Evolutionary conservation across 1,140 invertebrate species (phyloP).

Genomic region (Heliconius congener): DNA sequence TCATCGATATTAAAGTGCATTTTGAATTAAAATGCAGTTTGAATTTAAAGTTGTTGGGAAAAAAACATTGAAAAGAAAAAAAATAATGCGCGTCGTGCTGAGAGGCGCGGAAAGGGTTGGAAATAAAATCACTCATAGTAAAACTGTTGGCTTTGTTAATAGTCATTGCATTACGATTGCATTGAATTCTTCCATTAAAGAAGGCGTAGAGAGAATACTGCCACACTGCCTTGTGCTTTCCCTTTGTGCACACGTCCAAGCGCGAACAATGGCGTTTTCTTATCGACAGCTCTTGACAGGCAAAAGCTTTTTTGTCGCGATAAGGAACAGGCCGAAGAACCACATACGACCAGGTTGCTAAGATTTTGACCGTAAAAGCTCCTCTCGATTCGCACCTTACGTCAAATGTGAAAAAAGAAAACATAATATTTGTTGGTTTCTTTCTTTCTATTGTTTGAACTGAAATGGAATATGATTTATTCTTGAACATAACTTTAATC

Average conservation of each 20-base stretch:
- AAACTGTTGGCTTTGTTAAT: constrained; percentile 36
- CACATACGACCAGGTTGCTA: constrained; percentile 30
- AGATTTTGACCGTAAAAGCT: constrained; percentile 42
- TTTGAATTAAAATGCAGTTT: neutral
- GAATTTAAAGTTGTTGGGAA: neutral
- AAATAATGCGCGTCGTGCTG: constrained; percentile 8
- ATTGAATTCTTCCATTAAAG: constrained; percentile 43
- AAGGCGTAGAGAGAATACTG: constrained; percentile 36
- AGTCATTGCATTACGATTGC: constrained; percentile 36
- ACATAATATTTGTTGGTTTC: too few relatives aligned
- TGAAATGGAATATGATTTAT: too few relatives aligned
- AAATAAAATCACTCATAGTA: constrained; percentile 32
- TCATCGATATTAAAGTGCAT: neutral
- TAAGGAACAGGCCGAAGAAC: constrained; percentile 52
- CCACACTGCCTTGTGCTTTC: constrained; percentile 36
- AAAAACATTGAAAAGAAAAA: constrained; percentile 11
- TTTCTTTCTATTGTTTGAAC: too few relatives aligned
- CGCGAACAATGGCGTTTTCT: constrained; percentile 68
- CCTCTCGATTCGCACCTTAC: constrained; percentile 17
- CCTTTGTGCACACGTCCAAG: constrained; percentile 50
- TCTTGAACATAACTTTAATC: too few relatives aligned
- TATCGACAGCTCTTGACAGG: constrained; percentile 72
- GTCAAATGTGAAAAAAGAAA: neutral
- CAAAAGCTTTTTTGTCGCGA: constrained; percentile 75
- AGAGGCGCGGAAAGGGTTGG: constrained; percentile 20